phyloP scores from a whole-genome alignment of 2,888 invertebrate genomes.

The Hirtodrosophila trivittata region DNA sequence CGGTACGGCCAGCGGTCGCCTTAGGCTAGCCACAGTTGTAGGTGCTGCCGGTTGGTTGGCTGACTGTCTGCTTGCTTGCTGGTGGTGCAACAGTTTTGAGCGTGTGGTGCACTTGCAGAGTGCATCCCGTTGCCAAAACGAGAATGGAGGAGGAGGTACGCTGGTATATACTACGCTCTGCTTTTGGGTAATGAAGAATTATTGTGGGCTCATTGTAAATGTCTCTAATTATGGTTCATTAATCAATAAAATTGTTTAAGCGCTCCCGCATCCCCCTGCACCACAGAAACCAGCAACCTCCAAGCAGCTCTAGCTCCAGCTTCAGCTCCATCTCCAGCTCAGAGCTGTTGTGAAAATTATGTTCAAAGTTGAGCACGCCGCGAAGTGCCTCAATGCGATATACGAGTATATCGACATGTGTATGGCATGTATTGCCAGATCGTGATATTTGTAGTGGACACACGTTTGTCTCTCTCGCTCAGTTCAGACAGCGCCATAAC shows the following conservation, averaged over 20 bases:
- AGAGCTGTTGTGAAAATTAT: slow-evolving; percentile 59
- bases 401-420: slow-evolving; percentile 62
- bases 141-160: not conserved
- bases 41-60: slow-evolving; percentile 27
- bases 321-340: not conserved
- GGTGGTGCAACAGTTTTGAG: slow-evolving; percentile 12
- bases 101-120: slow-evolving; percentile 17
- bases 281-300: not conserved
- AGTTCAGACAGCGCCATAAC: slow-evolving; percentile 19
- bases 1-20: slow-evolving; percentile 45
- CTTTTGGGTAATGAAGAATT: slow-evolving; percentile 83
- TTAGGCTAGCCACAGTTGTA: slow-evolving; percentile 40
- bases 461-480: slow-evolving; percentile 62
- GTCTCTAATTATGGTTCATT: slow-evolving; percentile 84
- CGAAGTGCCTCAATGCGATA: slow-evolving; percentile 35
- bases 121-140: not conserved
- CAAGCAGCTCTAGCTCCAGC: not conserved
- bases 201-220: slow-evolving; percentile 81
- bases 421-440: slow-evolving; percentile 69
- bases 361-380: slow-evolving; percentile 72
- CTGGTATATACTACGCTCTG: slow-evolving; percentile 32
- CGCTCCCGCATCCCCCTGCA: slow-evolving; percentile 25
- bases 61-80: slow-evolving; percentile 16
- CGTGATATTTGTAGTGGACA: slow-evolving; percentile 77
- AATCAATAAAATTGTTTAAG: slow-evolving; percentile 83